Conservation (phyloP, 2,888 invertebrate genomes). For the Eueremaeus valkanovi region DNA sequence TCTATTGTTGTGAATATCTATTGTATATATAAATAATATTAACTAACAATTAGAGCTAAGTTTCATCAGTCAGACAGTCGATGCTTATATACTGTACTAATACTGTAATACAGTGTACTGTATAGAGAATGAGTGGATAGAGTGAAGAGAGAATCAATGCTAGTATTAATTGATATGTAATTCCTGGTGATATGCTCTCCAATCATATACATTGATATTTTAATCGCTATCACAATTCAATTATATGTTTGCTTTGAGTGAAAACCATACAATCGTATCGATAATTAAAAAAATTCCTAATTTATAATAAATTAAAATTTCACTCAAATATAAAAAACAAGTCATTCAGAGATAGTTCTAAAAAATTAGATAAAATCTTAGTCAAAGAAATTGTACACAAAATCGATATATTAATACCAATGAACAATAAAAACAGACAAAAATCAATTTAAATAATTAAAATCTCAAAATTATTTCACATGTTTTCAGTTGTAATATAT, state of each 20-base stretch:
- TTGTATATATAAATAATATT: no score
- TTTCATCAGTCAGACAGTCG: no score
- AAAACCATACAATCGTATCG: no score
- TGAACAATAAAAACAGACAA: neutral
- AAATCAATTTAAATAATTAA: neutral
- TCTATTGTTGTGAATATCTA: no score
- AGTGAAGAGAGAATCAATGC: no score
- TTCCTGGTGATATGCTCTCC: neutral
- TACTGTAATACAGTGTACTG: no score
- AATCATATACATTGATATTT: slow-evolving; percentile 5
- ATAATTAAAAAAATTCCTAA: neutral
- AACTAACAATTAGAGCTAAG: no score
- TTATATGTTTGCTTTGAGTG: slow-evolving; percentile 12
- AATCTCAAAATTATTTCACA: no score
- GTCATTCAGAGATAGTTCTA: neutral
- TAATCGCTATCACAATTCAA: slow-evolving; percentile 14
- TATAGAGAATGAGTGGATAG: no score
- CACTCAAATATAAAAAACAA: neutral
- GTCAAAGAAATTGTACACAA: neutral
- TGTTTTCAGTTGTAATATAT: neutral
- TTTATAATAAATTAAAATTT: neutral
- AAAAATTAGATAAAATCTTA: neutral
- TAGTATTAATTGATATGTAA: slow-evolving; percentile 29
- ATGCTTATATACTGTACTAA: no score
- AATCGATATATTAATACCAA: neutral